These are phyloP conservation scores for Distichodus sexfasciatus DNA, from an alignment of 2,797 vertebrate species.

Conservation along the genomic window DNA sequence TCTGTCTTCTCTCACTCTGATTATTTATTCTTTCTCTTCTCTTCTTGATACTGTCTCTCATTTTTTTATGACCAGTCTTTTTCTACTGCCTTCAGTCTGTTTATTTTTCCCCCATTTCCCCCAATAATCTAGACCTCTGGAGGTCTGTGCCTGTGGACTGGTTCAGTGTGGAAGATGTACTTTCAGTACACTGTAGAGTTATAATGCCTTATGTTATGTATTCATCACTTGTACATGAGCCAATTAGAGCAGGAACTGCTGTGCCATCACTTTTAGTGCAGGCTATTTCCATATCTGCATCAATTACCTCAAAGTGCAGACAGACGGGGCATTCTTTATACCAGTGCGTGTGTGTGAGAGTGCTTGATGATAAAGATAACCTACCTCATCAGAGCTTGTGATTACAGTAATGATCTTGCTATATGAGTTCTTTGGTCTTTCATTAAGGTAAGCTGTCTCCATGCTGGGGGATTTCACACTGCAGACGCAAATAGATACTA, in stretches of 20 bases:
- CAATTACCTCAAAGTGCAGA: slow-evolving; percentile 40
- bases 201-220: slow-evolving; percentile 21
- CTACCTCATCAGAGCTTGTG: slow-evolving; percentile 50
- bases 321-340: slow-evolving; percentile 44
- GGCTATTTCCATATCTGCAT: slow-evolving; percentile 48
- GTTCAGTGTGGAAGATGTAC: background rate
- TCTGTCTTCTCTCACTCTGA: no score
- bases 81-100: background rate
- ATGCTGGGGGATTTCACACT: slow-evolving; percentile 12
- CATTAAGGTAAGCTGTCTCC: slow-evolving; percentile 33
- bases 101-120: background rate
- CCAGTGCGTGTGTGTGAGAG: slow-evolving; percentile 15
- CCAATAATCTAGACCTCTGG: background rate
- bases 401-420: slow-evolving; percentile 48
- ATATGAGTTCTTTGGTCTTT: slow-evolving; percentile 28
- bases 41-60: no score
- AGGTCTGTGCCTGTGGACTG: background rate
- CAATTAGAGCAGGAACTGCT: slow-evolving; percentile 39
- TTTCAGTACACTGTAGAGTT: slow-evolving; percentile 27
- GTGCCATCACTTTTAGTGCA: slow-evolving; percentile 28
- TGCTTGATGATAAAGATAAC: slow-evolving; percentile 44
- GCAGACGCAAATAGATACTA: slow-evolving; percentile 7
- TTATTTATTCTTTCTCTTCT: no score
- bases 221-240: slow-evolving; percentile 38
- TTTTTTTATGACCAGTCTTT: no score